Evolutionary conservation across 2,797 vertebrate genomes (phyloP).

Genomic region (Etheostoma nigrum): DNA sequence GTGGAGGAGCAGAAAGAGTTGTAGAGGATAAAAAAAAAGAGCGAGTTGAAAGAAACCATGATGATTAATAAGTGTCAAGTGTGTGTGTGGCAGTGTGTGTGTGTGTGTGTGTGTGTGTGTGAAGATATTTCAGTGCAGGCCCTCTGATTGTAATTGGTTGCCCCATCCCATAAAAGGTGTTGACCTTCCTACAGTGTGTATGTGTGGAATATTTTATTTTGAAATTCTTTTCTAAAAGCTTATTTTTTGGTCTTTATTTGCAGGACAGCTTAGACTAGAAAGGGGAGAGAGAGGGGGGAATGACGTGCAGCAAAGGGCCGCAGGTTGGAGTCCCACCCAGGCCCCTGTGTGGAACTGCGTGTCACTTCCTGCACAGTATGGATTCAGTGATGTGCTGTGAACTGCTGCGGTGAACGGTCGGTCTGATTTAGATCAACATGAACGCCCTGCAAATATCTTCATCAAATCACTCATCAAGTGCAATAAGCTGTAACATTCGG

Average conservation of each 20-base stretch:
- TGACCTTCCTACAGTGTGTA: background rate
- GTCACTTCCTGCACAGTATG: slow-evolving; percentile 2
- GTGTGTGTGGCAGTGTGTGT: slow-evolving; percentile 8
- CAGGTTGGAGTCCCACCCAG: too few species aligned
- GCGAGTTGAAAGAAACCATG: slow-evolving; percentile 41
- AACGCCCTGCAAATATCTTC: background rate
- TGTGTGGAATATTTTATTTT: background rate
- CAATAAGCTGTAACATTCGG: background rate
- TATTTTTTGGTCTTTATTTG: too few species aligned
- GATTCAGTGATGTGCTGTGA: background rate
- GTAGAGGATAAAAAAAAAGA: slow-evolving; percentile 17
- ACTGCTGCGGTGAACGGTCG: background rate
- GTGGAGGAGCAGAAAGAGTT: slow-evolving; percentile 16
- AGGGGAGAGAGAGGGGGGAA: too few species aligned
- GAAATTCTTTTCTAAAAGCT: too few species aligned
- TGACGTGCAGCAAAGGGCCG: too few species aligned
- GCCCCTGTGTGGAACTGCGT: background rate
- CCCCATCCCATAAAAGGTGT: slow-evolving; percentile 28
- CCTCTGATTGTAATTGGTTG: slow-evolving; percentile 26
- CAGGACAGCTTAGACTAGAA: too few species aligned
- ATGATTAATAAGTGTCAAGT: slow-evolving; percentile 34
- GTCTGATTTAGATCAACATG: background rate
- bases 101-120: slow-evolving; percentile 14
- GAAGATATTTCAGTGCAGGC: slow-evolving; percentile 28
- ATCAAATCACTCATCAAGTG: background rate